phyloP scores from a whole-genome alignment of 2,113 vertebrate species.

The Apodemus sylvaticus region DNA sequence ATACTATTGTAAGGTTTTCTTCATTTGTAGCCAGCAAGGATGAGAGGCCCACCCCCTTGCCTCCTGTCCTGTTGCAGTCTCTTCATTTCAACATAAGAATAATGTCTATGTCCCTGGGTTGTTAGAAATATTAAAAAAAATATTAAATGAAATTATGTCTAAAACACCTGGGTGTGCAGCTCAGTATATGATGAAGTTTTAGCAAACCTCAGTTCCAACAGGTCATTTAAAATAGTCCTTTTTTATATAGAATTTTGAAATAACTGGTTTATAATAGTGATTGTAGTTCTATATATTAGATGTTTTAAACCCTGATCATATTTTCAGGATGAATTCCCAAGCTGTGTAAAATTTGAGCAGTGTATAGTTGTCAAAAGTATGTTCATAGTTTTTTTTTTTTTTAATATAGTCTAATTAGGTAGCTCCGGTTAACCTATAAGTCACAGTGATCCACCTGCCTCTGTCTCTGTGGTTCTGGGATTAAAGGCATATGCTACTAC shows the following conservation, averaged over 20 bases:
- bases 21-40: not conserved
- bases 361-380: not conserved
- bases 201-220: not conserved
- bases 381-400: not conserved
- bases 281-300: slow-evolving; percentile 26
- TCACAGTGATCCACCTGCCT: too few relatives aligned
- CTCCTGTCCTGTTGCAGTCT: too few relatives aligned
- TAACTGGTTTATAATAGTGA: not conserved
- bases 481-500: too few relatives aligned
- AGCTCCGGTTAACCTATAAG: not conserved
- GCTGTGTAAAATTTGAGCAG: not conserved
- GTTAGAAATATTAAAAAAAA: not conserved
- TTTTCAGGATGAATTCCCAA: slow-evolving; percentile 22
- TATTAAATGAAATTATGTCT: not conserved
- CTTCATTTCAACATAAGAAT: slow-evolving; percentile 11
- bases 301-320: not conserved
- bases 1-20: not conserved
- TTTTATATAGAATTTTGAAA: not conserved
- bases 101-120: not conserved
- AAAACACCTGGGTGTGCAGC: not conserved
- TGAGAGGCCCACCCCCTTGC: not conserved
- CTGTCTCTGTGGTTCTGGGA: too few relatives aligned
- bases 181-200: not conserved
- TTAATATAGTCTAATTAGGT: not conserved
- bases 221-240: not conserved